A percentile compares a stretch with the other conserved stretches of the same genome.
Evolutionary conservation across 2,888 invertebrate species (phyloP).

Genomic region (Timema podura): DNA sequence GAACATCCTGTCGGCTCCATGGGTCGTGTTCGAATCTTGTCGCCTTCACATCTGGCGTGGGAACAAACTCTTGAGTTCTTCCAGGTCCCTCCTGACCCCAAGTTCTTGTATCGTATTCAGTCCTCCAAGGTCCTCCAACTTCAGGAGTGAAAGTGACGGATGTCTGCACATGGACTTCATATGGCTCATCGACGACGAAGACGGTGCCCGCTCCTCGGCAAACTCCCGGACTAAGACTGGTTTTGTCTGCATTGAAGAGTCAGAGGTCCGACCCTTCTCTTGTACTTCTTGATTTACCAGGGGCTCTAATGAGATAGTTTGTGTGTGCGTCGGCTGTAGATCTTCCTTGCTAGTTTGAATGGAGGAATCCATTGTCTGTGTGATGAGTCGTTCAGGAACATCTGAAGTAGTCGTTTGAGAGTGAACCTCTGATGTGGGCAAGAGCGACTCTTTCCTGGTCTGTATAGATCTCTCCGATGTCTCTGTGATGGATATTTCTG

Average conservation of each 20-base stretch:
- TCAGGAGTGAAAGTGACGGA: slow-evolving; percentile 52
- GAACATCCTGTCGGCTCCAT: no score
- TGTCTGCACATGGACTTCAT: slow-evolving; percentile 58
- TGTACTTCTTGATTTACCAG: background rate
- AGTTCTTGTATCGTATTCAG: background rate
- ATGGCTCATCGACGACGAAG: slow-evolving; percentile 46
- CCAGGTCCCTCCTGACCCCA: no score
- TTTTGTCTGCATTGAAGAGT: slow-evolving; percentile 55
- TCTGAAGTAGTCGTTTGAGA: slow-evolving; percentile 23
- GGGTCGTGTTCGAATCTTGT: no score
- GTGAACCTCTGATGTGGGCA: slow-evolving; percentile 15
- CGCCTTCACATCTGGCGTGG: no score
- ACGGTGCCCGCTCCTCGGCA: slow-evolving; percentile 31
- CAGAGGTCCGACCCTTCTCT: slow-evolving; percentile 31
- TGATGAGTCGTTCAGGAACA: slow-evolving; percentile 5
- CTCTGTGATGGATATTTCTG: slow-evolving; percentile 18
- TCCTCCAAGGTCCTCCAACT: background rate
- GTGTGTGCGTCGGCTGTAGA: background rate
- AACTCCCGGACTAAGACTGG: slow-evolving; percentile 54
- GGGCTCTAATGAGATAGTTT: background rate
- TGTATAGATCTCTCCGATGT: slow-evolving; percentile 16
- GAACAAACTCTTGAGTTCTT: no score
- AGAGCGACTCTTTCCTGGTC: slow-evolving; percentile 18
- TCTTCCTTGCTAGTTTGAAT: slow-evolving; percentile 15
- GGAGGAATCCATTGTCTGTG: slow-evolving; percentile 11